Evolutionary conservation across 2,888 invertebrate genomes (phyloP).

Genomic region (Ectropis crepuscularia): DNA sequence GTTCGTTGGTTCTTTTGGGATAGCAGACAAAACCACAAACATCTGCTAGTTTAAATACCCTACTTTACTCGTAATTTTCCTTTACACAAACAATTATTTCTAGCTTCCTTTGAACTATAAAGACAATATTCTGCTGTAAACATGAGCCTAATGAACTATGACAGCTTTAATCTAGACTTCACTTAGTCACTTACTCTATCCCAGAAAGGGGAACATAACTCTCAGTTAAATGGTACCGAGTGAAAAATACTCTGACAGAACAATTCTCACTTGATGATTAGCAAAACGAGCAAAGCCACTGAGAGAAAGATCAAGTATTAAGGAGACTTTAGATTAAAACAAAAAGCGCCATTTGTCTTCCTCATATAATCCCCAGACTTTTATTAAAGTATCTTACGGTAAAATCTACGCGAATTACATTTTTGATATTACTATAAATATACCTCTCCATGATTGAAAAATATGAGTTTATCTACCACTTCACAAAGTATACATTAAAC

Average conservation of each 20-base stretch:
- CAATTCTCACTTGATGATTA: slow-evolving; percentile 72
- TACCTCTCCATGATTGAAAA: no score
- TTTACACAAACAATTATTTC: no score
- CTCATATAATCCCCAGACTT: no score
- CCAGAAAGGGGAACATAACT: slow-evolving; percentile 18
- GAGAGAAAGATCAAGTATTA: slow-evolving; percentile 52
- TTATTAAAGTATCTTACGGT: no score
- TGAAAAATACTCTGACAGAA: slow-evolving; percentile 66
- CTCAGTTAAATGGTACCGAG: slow-evolving; percentile 46
- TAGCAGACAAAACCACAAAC: no score
- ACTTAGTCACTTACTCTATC: slow-evolving; percentile 20
- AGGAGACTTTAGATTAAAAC: slow-evolving; percentile 39
- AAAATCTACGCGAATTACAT: no score
- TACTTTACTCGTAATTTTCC: no score
- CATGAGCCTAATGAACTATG: slow-evolving; percentile 16
- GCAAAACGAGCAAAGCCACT: slow-evolving; percentile 61
- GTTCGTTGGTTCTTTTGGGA: no score
- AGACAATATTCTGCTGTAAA: slow-evolving; percentile 16
- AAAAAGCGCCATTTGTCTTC: neutral
- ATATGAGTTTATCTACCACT: no score
- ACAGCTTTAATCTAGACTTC: slow-evolving; percentile 30
- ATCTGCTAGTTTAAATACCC: no score
- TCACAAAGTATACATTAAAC: no score
- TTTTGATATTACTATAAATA: no score
- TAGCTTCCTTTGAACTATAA: slow-evolving; percentile 11